Base-by-base conservation (phyloP, 2,888 invertebrate species). In the Netelia inedita region DNA sequence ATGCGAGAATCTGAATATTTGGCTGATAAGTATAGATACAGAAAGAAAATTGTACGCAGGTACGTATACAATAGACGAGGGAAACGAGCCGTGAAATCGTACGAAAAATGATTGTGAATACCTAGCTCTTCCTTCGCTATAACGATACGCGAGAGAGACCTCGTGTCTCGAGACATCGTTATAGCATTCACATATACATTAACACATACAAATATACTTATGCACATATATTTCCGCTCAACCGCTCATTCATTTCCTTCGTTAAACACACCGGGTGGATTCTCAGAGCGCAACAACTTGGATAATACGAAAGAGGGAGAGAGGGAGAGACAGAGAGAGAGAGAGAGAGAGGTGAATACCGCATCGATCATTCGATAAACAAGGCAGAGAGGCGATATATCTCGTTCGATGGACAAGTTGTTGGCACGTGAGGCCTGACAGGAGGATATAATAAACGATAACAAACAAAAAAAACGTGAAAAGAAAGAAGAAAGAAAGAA, bases 361-460 rank as follows among this genome's bases (percentile, higher is more conserved):
- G 76, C 85, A 83, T 85, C 85, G 83, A 87, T 85, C 85, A 87
- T 81, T 79, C 81, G 83, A 85, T 81, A 83, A 83, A 80, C 71
- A 59, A 83, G 73, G 63, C 23, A 79, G 78, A 74, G 72, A 46
- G 71, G 53, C 50, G 68, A 78, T 78, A 79, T 76, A 87, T 82
- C 81, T 80, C 78, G 78, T 83, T 86, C 83, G 83, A 86, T 79
- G 65, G 79, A 81, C 79, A 83, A 73, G 75, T 55, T 76, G 55
- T 63, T 65, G 43, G 75, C 72, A 65, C 72, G 71, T 61, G 71
- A 72, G 76, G 85, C 85, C 85, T 80, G 86, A 89, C 79, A 82
- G 80, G 79, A 72, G 88, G 73, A 59, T 68, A 68, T 75, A 66
- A 76, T 76, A 76, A 63, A 79, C 63, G 55, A 55, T 59, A 16